A percentile compares a stretch with the other conserved stretches of the same genome.
phyloP scores from a whole-genome alignment of 2,113 vertebrate species.

The Clarias batrachus region DNA sequence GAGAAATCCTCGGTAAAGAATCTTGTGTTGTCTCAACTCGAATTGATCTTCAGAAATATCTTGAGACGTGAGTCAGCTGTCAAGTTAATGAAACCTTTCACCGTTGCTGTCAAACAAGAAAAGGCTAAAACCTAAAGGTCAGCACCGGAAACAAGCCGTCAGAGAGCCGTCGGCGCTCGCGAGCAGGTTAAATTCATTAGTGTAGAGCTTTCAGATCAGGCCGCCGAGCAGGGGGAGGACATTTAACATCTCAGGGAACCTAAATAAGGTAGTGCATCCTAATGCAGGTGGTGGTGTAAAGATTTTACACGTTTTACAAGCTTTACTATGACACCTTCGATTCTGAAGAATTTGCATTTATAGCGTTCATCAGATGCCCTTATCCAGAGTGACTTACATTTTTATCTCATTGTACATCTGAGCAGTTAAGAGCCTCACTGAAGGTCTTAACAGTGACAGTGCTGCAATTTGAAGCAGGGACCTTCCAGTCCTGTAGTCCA shows the following conservation, averaged over 20 bases:
- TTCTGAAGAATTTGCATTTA: no score
- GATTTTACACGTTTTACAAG: background rate
- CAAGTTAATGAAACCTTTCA: constrained; percentile 11
- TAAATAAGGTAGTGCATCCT: background rate
- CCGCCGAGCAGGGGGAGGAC: background rate
- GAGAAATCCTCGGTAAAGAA: background rate
- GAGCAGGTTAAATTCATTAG: constrained; percentile 13
- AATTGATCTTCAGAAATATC: background rate
- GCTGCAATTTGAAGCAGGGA: no score
- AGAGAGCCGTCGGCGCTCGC: background rate
- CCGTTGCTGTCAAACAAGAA: constrained; percentile 5
- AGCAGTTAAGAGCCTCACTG: no score
- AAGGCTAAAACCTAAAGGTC: constrained; percentile 29
- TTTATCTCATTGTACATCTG: no score
- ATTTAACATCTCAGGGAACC: background rate
- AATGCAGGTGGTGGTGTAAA: background rate
- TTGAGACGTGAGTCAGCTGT: background rate
- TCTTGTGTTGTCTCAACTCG: background rate
- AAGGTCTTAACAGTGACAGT: no score
- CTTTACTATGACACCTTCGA: background rate
- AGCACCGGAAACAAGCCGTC: constrained; percentile 15
- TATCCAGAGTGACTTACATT: no score
- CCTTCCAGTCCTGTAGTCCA: no score
- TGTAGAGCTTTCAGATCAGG: background rate
- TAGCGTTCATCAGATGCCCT: no score